phyloP scores from a whole-genome alignment of 2,888 invertebrate genomes.

The Lymantria monacha region DNA sequence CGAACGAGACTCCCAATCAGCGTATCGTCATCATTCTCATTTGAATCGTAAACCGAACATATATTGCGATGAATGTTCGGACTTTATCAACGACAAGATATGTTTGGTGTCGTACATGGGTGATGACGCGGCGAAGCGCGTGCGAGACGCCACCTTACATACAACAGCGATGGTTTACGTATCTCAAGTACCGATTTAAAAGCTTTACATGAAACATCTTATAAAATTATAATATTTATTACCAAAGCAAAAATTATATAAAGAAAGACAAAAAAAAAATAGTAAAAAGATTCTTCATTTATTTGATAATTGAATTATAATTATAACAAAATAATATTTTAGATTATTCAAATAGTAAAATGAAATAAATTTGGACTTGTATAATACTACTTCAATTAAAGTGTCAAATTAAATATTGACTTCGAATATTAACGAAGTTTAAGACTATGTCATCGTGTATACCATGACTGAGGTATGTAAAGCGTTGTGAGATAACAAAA shows the following conservation, averaged over 20 bases:
- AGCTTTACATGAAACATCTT: background rate
- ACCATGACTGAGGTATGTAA: slow-evolving; percentile 19
- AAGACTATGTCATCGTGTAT: background rate
- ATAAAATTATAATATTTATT: background rate
- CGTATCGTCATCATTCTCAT: slow-evolving; percentile 64
- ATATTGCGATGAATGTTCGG: slow-evolving; percentile 31
- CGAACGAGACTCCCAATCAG: slow-evolving; percentile 12
- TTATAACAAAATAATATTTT: no score
- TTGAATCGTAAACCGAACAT: slow-evolving; percentile 69
- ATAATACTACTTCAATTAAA: no score
- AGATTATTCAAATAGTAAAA: no score
- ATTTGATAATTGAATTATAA: no score
- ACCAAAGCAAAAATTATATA: no score
- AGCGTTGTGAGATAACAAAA: slow-evolving; percentile 12
- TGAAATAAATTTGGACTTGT: no score
- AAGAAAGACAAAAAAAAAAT: no score
- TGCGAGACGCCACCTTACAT: slow-evolving; percentile 25
- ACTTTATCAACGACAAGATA: slow-evolving; percentile 5
- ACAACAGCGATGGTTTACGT: slow-evolving; percentile 26
- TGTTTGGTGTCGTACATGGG: slow-evolving; percentile 23
- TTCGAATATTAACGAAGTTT: no score
- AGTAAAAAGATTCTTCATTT: no score
- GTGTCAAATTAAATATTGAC: no score
- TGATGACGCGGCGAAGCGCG: slow-evolving; percentile 31
- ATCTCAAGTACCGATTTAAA: slow-evolving; percentile 1